Percentiles rank a stretch among this genome's conserved stretches.
Evolutionary conservation across 30 jellyfish, hydroid and myxozoan species (phyloP).

Genomic region (Aurelia coerulea): DNA sequence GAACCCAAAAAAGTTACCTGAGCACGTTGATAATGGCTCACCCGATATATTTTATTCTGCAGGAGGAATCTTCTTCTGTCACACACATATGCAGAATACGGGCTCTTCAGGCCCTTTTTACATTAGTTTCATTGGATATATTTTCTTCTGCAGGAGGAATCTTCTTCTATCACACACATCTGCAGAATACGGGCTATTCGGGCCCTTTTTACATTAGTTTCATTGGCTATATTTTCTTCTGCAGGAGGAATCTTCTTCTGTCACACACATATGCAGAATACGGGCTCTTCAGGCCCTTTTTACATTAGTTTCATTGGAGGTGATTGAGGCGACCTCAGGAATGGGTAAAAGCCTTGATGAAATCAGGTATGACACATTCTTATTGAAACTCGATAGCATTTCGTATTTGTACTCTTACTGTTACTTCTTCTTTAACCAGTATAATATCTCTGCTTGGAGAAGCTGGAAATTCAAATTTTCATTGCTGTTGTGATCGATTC

Average conservation of each 20-base stretch:
- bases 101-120: slow-evolving; percentile 90
- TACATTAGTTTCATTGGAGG: slow-evolving; percentile 70
- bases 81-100: slow-evolving; percentile 75
- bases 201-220: slow-evolving; percentile 87
- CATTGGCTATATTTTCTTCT: slow-evolving; percentile 17
- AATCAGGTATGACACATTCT: slow-evolving; percentile 51
- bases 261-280: slow-evolving; percentile 67
- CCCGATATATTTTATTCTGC: background rate
- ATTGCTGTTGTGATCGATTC: too few species aligned
- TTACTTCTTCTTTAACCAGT: too few species aligned
- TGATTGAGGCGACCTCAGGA: slow-evolving; percentile 59
- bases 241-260: slow-evolving; percentile 54
- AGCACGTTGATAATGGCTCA: background rate
- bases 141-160: slow-evolving; percentile 32
- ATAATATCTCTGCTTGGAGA: too few species aligned
- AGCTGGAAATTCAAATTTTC: too few species aligned
- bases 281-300: slow-evolving; percentile 93
- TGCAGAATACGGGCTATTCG: slow-evolving; percentile 86
- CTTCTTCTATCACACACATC: slow-evolving; percentile 54
- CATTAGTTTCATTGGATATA: slow-evolving; percentile 66
- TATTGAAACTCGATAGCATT: too few species aligned
- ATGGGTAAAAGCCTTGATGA: slow-evolving; percentile 33
- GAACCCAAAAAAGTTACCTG: too few species aligned
- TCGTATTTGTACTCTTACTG: too few species aligned
- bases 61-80: slow-evolving; percentile 58